Base-by-base conservation (phyloP, 2,797 vertebrate species). In the Glyptemys insculpta region DNA sequence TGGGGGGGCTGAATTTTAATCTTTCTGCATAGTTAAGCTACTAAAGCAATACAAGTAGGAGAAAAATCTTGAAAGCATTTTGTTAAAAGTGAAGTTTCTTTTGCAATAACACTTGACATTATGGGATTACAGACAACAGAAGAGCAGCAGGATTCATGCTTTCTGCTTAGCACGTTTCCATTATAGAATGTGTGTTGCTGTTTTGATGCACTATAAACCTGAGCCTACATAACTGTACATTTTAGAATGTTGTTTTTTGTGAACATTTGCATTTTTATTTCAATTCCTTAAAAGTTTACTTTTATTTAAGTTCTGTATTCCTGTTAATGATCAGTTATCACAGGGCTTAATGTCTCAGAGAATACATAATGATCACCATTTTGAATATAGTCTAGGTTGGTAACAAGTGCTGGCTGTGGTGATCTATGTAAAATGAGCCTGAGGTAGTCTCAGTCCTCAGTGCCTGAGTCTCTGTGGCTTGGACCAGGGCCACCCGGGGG, bases 11-110 rank as follows among this genome's bases (percentile, higher is more conserved):
- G 86, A 86, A 94, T 96, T 92, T 93, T 83, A 90, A 95, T 29
- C 34, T 83, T n/a, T 87, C 47, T 91, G 57, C n/a, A 86, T 95
- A 95, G 93, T 82, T 96, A 94, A 83, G 12, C 52, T 93, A 62
- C 14, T 84, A 79, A 6, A 82, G 34, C 92, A 94, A 92, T 57
- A 53, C 27, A 92, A 68, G 12, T 47, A 47, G 87, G 74, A 85
- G 50, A 80, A 57, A 91, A 89, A 78, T 90, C 47, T 52, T 91
- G 81, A 37, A 95, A 95, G 81, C 1, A 72, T 93, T 87, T 96
- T 90, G 6, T 62, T 49, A 84, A 89, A 85, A 79, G 27, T 65
- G 29, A 8, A 86, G 41, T 8, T 90, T 92, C 49, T 91, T 94
- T 79, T 83, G 90, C 52, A 52, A 8, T 87, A 47, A 87, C 81